A percentile compares a stretch with the other conserved stretches of the same genome.
Evolutionary conservation across 2,888 invertebrate genomes (phyloP).

Genomic region (Eristalis pertinax): DNA sequence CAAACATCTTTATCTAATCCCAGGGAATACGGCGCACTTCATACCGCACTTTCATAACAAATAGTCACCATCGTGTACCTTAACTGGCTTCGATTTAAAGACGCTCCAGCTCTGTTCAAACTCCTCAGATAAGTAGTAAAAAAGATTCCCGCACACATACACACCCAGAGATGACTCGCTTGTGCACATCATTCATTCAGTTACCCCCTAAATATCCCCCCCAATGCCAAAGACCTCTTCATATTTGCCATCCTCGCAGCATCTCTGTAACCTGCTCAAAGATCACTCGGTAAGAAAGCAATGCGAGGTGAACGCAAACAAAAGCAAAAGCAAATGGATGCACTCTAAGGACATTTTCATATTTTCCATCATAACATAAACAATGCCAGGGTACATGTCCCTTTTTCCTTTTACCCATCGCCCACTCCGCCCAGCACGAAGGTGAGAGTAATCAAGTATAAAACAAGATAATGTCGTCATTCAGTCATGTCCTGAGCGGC

Average conservation of each 20-base stretch:
- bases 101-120: background rate
- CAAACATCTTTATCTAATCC: background rate
- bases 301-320: conserved; percentile 26
- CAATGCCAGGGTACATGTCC: background rate
- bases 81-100: background rate
- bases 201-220: background rate
- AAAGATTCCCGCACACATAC: background rate
- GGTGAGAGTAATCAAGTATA: conserved; percentile 49
- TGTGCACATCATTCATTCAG: background rate
- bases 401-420: background rate
- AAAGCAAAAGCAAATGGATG: conserved; percentile 31
- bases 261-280: background rate
- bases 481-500: background rate
- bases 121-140: background rate
- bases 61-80: background rate
- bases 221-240: background rate
- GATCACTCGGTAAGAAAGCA: background rate
- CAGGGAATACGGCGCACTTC: background rate
- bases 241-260: background rate
- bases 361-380: conserved; percentile 9
- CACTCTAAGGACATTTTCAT: conserved; percentile 20
- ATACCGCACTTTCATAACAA: background rate
- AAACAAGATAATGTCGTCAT: conserved; percentile 56
- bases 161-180: background rate
- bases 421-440: background rate